Percentiles rank a stretch among this genome's conserved stretches.
Evolutionary conservation across 2,888 invertebrate species (phyloP).

Genomic region (Anoncus sp.): DNA sequence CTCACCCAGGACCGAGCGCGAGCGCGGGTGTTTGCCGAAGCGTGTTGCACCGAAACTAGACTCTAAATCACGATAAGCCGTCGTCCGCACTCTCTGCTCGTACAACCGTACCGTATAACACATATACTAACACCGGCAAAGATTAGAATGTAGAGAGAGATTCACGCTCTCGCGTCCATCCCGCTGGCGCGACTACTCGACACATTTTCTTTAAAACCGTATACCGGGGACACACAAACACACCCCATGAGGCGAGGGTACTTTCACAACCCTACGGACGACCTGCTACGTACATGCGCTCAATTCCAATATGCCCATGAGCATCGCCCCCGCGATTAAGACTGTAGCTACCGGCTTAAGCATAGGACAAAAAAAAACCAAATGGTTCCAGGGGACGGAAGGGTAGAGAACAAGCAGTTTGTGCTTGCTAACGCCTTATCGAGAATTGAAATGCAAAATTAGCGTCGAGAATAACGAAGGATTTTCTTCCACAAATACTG

Average conservation of each 20-base stretch:
- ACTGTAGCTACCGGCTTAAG: constrained; percentile 22
- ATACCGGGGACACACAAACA: background rate
- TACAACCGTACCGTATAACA: constrained; percentile 45
- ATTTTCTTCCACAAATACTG: constrained; percentile 22
- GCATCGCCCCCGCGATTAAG: constrained; percentile 31
- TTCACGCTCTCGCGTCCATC: constrained; percentile 52
- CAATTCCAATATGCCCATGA: constrained; percentile 33
- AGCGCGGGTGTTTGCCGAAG: constrained; percentile 64
- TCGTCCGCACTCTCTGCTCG: constrained; percentile 46
- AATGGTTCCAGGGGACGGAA: constrained; percentile 11
- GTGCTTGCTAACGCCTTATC: constrained; percentile 47
- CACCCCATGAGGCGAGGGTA: constrained; percentile 32
- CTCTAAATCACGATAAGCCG: constrained; percentile 67
- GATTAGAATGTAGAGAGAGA: constrained; percentile 42
- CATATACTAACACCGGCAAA: constrained; percentile 11
- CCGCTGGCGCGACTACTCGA: constrained; percentile 57
- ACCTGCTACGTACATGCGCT: constrained; percentile 40
- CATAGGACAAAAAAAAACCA: constrained; percentile 22
- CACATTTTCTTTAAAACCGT: constrained; percentile 59
- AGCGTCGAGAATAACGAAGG: constrained; percentile 22
- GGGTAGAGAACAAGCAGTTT: constrained; percentile 18
- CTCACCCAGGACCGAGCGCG: constrained; percentile 43
- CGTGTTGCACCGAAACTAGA: constrained; percentile 66
- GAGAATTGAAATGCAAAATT: constrained; percentile 59
- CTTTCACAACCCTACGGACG: constrained; percentile 25